These are phyloP conservation scores for Shinisaurus crocodilurus DNA, from an alignment of 2,113 vertebrate species.

Conservation along the genomic window DNA sequence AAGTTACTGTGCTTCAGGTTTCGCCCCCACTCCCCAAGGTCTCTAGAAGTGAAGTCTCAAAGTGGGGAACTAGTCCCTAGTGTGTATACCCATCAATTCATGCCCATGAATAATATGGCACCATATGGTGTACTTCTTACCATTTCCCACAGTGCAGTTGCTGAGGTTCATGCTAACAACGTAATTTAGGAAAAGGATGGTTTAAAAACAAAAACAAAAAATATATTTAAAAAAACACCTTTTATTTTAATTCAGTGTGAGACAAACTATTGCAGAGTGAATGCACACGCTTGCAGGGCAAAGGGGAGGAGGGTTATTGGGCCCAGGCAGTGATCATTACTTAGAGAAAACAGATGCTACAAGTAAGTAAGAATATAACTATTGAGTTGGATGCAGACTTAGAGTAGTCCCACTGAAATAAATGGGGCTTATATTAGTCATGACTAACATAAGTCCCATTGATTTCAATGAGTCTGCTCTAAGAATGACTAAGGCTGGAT, in stretches of 20 bases:
- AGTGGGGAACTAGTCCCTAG: not conserved
- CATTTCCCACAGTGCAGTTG: not conserved
- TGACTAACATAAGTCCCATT: too few relatives aligned
- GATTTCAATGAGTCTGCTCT: too few relatives aligned
- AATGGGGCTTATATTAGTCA: too few relatives aligned
- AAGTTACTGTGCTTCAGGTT: not conserved
- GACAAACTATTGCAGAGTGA: not conserved
- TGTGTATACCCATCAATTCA: not conserved
- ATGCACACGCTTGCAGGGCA: not conserved
- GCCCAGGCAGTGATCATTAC: not conserved
- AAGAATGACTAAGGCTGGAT: too few relatives aligned
- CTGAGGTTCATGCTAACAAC: not conserved
- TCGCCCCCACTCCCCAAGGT: not conserved
- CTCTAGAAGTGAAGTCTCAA: not conserved
- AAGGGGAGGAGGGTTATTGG: not conserved
- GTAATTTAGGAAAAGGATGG: not conserved
- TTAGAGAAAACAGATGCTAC: not conserved
- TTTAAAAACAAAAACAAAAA: not conserved
- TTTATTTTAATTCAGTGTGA: not conserved
- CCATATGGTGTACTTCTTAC: not conserved
- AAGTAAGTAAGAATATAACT: not conserved
- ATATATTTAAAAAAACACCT: not conserved
- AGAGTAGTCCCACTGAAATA: too few relatives aligned
- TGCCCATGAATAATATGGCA: not conserved
- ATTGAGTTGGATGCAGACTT: too few relatives aligned